Conservation (phyloP, 2,113 vertebrate genomes). For the Nibea albiflora region DNA sequence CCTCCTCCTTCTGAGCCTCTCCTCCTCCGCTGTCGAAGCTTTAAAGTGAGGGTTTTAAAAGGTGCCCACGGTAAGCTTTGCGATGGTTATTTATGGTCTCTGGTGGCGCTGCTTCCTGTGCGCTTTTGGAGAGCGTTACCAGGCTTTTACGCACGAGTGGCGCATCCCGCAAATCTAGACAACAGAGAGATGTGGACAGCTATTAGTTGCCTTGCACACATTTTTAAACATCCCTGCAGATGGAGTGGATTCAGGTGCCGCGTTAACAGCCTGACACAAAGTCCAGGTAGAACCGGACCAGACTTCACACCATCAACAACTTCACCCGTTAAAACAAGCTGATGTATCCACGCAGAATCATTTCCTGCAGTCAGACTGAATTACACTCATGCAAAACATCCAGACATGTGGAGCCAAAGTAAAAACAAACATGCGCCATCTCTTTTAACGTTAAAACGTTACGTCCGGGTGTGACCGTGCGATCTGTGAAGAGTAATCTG, state of each 20-base stretch:
- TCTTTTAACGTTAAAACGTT: too few species aligned
- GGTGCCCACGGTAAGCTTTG: neutral
- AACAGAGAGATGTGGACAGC: constrained; percentile 12
- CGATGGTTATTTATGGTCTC: neutral
- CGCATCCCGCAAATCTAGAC: constrained; percentile 46
- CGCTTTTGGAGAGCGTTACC: constrained; percentile 21
- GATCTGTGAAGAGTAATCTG: neutral
- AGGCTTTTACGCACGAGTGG: constrained; percentile 52
- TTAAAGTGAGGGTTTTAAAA: neutral
- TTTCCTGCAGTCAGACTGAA: neutral
- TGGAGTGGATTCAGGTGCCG: too few species aligned
- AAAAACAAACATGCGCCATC: too few species aligned
- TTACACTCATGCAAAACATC: neutral
- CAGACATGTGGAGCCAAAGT: neutral
- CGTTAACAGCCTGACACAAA: neutral
- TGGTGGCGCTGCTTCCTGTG: neutral
- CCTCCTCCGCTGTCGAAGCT: neutral
- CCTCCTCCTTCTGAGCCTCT: neutral
- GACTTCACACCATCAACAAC: neutral
- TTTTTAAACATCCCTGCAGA: neutral
- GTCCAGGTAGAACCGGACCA: neutral
- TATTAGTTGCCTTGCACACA: neutral
- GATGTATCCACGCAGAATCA: neutral
- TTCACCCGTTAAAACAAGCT: neutral
- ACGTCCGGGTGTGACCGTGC: too few species aligned